Evolutionary conservation across 1,140 invertebrate species (phyloP), one percentile per base, ranked within the genome.

Genomic region (Lepidurus apus): DNA sequence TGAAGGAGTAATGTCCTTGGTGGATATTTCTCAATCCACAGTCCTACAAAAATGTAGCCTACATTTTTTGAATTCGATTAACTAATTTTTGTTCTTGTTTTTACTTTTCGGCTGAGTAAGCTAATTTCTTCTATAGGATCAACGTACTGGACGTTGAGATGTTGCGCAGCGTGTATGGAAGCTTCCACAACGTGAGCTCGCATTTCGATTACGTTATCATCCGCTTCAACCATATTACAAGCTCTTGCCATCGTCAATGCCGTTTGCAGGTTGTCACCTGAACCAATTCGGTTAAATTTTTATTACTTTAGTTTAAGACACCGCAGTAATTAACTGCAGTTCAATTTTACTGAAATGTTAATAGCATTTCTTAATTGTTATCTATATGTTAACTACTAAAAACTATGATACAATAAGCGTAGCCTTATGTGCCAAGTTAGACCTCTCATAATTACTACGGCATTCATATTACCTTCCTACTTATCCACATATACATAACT

Each of bases 231-330:
- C 82, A 90, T 87, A 21, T 84, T 85, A 83, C 88, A 88, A 81
- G 88, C 88, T 13, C 88, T 82, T 9, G 87, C 89, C n/a, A 88
- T 86, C 82, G 86, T 87, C n/a, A 89, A 81, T 8, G 89, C 89
- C n/a, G 89, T 90, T 74, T 88, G 83, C 21, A 90, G 85, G 82
- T 89, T 90, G 81, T 90, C 89, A 45, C 87, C 84, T 84, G 76
- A 34, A 77, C 9, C 75, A 53, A 43, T 75, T 43, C 0, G 6
- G 17, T 43, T 26, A 1, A 26, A 75, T 42, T 21, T 10, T 4
- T 74, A 21, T 42, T 24, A 4, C 34, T 4, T 34, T 34, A 34
- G 34, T 34, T 34, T 34, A 34, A 34, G 34, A 34, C 2, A 73
- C 65, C 0, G 24, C n/a, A 73, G n/a, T 3, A n/a, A n/a, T 5